These are phyloP conservation scores for Pan troglodytes DNA, from an alignment of 2,113 vertebrate species.

Conservation along the genomic window NHGRI_mPanTro3-v2.1_pri NC_072403.2:74914501-74915000, in stretches of 20 bases:
- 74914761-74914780: neutral
- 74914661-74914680: neutral
- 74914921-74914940: neutral
- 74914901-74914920: neutral
- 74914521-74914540: neutral
- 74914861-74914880: neutral
- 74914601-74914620: fast-evolving
- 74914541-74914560: neutral
- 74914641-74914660: neutral
- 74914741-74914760: neutral
- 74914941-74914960: neutral
- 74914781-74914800: neutral
- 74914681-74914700: too few relatives aligned
- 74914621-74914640: neutral
- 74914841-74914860: neutral
- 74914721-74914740: neutral
- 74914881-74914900: neutral
- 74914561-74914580: neutral
- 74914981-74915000: neutral
- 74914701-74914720: neutral
- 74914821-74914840: neutral
- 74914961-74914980: neutral
- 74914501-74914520: neutral
- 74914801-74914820: neutral
- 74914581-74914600: neutral